A percentile compares a stretch with the other conserved stretches of the same genome.
These are phyloP conservation scores for Akabosia matsudoensis DNA, from an alignment of 1,140 invertebrate genomes.

Conservation along the genomic window DNA sequence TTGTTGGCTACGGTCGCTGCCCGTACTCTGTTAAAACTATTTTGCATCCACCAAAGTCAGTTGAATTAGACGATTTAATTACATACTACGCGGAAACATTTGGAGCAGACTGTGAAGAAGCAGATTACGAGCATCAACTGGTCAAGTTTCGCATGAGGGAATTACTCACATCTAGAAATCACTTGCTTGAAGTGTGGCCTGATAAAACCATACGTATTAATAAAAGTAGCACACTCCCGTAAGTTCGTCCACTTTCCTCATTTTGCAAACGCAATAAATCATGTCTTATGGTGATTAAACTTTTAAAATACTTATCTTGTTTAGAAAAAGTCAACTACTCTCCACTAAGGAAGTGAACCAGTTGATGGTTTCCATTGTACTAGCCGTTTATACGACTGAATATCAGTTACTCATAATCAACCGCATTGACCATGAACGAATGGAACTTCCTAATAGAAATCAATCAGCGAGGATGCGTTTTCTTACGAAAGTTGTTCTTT, in stretches of 20 bases:
- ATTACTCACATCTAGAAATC: slow-evolving; percentile 33
- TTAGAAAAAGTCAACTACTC: background rate
- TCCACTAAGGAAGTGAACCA: background rate
- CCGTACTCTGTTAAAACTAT: background rate
- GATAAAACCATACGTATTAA: background rate
- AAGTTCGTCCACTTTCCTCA: too few species aligned
- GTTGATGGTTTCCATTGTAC: background rate
- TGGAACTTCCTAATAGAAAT: background rate
- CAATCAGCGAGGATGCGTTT: slow-evolving; percentile 4
- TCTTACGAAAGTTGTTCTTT: slow-evolving; percentile 20
- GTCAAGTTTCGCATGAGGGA: slow-evolving; percentile 22
- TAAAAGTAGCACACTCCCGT: background rate
- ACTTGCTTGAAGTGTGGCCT: slow-evolving; percentile 21
- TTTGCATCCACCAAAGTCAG: slow-evolving; percentile 10
- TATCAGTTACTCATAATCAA: background rate
- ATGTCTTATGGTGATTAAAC: too few species aligned
- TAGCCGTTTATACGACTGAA: background rate
- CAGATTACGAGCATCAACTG: background rate
- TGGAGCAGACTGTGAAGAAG: slow-evolving; percentile 23
- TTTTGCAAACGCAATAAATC: too few species aligned
- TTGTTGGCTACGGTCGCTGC: slow-evolving; percentile 34
- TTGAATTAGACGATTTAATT: slow-evolving; percentile 36
- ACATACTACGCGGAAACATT: slow-evolving; percentile 35
- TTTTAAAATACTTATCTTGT: too few species aligned
- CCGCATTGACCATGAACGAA: background rate